phyloP scores from a whole-genome alignment of 1,140 invertebrate genomes.

The Hydropsyche tenuis region DNA sequence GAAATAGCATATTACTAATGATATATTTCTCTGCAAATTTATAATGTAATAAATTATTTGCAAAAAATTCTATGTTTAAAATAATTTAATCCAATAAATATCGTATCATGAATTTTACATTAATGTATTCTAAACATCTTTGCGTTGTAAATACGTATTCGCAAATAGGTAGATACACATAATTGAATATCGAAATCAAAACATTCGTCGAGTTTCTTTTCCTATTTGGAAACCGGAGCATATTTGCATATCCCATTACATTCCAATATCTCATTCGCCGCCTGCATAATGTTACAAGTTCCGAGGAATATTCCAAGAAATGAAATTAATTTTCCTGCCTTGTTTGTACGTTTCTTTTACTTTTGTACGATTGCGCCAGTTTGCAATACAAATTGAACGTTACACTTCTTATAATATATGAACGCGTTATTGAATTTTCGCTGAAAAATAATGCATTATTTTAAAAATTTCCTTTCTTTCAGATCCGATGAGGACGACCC shows the following conservation, averaged over 20 bases:
- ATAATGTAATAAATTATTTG: no score
- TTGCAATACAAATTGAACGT: conserved; percentile 18
- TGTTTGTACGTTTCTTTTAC: neutral
- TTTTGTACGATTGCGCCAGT: conserved; percentile 30
- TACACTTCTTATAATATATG: neutral
- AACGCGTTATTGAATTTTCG: neutral
- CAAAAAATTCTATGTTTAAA: no score
- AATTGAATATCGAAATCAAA: conserved; percentile 24
- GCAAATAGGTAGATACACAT: neutral
- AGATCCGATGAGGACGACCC: conserved; percentile 87
- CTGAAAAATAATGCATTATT: neutral
- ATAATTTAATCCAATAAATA: no score
- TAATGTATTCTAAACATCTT: no score
- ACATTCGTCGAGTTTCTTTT: conserved; percentile 43
- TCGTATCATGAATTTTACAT: no score
- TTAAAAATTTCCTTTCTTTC: conserved; percentile 43
- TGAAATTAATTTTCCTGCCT: conserved; percentile 46
- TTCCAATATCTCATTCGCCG: conserved; percentile 50
- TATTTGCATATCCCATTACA: conserved; percentile 51
- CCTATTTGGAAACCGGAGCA: conserved; percentile 49
- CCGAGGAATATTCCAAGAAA: conserved; percentile 34
- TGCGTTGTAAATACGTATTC: neutral
- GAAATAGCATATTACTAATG: neutral
- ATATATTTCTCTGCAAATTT: no score
- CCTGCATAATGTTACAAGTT: conserved; percentile 43